Evolutionary conservation across 2,888 invertebrate genomes (phyloP).

Genomic region (Meta bourneti): DNA sequence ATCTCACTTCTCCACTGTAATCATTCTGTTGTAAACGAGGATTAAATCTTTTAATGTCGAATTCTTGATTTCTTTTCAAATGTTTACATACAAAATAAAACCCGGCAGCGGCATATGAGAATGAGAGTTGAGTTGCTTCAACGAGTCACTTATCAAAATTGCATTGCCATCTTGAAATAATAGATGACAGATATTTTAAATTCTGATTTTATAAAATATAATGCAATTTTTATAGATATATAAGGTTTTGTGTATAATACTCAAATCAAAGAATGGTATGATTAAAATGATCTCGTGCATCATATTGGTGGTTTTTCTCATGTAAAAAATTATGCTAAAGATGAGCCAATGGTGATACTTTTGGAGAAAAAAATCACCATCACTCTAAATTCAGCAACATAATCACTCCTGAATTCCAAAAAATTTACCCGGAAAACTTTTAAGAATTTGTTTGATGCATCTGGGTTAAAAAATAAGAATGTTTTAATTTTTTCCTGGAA

Average conservation of each 20-base stretch:
- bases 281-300: no score
- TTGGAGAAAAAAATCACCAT: not conserved
- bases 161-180: no score
- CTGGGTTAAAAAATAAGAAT: not conserved
- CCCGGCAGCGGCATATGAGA: no score
- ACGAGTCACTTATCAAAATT: no score
- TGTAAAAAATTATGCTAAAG: no score
- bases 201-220: no score
- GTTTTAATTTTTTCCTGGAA: not conserved
- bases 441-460: not conserved
- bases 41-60: not conserved
- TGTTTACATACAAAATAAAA: no score
- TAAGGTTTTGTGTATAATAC: no score
- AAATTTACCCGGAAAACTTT: constrained; percentile 28
- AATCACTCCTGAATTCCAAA: not conserved
- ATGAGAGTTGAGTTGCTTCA: no score
- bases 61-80: not conserved
- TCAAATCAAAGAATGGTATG: no score
- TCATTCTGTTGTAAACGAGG: not conserved
- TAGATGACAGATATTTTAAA: no score
- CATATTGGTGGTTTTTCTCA: not conserved
- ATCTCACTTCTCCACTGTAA: not conserved
- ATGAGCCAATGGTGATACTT: not conserved
- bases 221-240: no score
- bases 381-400: not conserved